Conservation (phyloP, 2,113 vertebrate genomes). For the Sakesphorus luctuosus region DNA sequence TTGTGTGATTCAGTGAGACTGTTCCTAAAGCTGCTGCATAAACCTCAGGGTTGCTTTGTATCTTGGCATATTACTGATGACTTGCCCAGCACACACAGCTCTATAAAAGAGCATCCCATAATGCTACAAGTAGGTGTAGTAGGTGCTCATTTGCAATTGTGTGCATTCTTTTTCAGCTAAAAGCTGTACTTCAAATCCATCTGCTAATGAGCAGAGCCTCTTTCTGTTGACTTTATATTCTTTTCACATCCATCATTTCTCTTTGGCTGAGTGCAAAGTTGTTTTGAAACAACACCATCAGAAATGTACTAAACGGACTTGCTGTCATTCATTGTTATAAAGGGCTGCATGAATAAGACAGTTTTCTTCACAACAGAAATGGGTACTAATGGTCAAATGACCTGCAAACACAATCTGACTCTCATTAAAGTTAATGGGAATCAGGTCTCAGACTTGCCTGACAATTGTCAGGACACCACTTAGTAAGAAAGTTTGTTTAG, state of each 20-base stretch:
- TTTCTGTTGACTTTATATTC: background rate
- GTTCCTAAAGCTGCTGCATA: background rate
- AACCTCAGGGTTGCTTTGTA: background rate
- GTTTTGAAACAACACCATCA: background rate
- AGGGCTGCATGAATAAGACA: background rate
- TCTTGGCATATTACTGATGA: background rate
- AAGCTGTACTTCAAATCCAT: background rate
- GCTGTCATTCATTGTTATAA: background rate
- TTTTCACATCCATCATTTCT: background rate
- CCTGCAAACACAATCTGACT: background rate
- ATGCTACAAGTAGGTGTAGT: background rate
- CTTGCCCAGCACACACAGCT: background rate
- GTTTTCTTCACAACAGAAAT: background rate
- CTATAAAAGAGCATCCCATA: background rate
- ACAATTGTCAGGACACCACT: background rate
- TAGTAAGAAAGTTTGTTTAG: background rate
- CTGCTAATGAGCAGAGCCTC: background rate
- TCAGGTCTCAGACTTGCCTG: background rate
- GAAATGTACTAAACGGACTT: background rate
- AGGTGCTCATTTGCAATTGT: background rate
- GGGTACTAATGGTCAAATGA: background rate
- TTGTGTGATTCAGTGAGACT: background rate
- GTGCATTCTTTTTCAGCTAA: background rate
- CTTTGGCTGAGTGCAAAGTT: background rate
- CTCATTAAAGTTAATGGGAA: conserved; percentile 15